Percentiles rank a stretch among this genome's conserved stretches.
phyloP scores from a whole-genome alignment of 1,140 invertebrate genomes.

The Bradysia coprophila region DNA sequence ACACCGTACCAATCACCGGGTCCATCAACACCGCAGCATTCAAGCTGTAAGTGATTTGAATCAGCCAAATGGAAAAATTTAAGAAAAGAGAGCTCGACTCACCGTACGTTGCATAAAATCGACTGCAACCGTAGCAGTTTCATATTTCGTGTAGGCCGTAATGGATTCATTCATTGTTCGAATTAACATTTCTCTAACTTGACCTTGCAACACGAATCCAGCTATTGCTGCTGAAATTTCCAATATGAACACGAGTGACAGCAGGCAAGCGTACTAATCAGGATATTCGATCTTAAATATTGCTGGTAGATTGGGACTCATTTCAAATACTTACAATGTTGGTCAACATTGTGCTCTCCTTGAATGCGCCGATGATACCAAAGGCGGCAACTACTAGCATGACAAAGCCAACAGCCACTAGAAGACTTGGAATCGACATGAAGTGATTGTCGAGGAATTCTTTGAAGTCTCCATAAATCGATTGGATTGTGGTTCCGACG shows the following conservation, averaged over 20 bases:
- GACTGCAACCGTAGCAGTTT: constrained; percentile 29
- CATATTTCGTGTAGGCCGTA: constrained; percentile 29
- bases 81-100: constrained; percentile 13
- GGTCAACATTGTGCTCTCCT: constrained; percentile 66
- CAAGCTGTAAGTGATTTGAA: constrained; percentile 39
- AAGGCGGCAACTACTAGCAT: constrained; percentile 61
- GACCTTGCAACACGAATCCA: constrained; percentile 48
- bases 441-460: constrained; percentile 46
- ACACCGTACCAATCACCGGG: constrained; percentile 40
- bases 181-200: constrained; percentile 33
- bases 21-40: constrained; percentile 50
- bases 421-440: constrained; percentile 48
- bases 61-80: no score
- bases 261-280: constrained; percentile 58
- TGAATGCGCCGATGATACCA: constrained; percentile 64
- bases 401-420: constrained; percentile 57
- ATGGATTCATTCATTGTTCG: constrained; percentile 35
- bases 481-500: constrained; percentile 55
- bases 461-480: constrained; percentile 52
- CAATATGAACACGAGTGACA: constrained; percentile 57
- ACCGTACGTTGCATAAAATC: constrained; percentile 48
- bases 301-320: no score
- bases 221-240: constrained; percentile 66
- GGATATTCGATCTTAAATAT: constrained; percentile 3
- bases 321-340: constrained; percentile 51